Evolutionary conservation across 2,797 vertebrate species (phyloP).

Genomic region (Vultur gryphus): DNA sequence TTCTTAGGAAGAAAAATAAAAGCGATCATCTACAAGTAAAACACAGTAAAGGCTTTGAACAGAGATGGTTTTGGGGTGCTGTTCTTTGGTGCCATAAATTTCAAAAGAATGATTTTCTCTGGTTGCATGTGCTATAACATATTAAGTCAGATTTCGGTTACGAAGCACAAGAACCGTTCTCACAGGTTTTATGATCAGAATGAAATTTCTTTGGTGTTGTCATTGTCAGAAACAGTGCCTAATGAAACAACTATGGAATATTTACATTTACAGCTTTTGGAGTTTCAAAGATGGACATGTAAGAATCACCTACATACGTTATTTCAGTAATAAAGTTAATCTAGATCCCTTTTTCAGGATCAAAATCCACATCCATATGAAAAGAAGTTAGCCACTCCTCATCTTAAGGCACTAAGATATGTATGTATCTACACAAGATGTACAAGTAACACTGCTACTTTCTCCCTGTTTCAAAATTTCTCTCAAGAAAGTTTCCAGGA

Average conservation of each 20-base stretch:
- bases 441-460: neutral
- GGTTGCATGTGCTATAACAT: neutral
- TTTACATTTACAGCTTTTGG: neutral
- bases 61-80: neutral
- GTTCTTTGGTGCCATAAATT: neutral
- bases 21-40: neutral
- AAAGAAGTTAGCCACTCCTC: neutral
- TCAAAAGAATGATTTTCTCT: neutral
- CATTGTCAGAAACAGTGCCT: neutral
- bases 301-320: neutral
- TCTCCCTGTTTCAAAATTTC: neutral
- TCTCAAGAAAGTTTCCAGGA: neutral
- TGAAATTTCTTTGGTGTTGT: neutral
- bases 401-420: neutral
- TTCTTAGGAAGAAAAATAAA: neutral
- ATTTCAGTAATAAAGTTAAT: neutral
- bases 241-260: neutral
- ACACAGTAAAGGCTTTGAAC: neutral
- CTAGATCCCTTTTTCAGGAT: neutral
- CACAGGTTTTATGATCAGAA: neutral
- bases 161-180: neutral
- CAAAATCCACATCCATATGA: neutral
- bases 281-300: neutral
- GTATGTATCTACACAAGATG: fast-evolving
- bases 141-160: neutral